Percentiles rank a stretch among this genome's conserved stretches.
Conservation (phyloP, 2,113 vertebrate species). For the Odontophorus gujanensis region DNA sequence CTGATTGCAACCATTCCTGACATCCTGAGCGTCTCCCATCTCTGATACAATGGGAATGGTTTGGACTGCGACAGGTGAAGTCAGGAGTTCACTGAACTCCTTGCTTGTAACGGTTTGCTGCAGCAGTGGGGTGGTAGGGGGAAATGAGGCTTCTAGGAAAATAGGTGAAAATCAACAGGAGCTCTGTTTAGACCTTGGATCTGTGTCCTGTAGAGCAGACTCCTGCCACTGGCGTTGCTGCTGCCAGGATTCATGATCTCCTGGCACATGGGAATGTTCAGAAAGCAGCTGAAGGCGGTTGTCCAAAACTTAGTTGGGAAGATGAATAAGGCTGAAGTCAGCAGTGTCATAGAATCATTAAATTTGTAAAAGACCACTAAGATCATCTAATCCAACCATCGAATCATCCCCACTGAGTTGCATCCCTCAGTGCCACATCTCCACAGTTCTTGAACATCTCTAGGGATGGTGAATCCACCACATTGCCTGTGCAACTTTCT, state of each 20-base stretch:
- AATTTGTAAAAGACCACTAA: too few relatives aligned
- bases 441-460: too few relatives aligned
- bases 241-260: background rate
- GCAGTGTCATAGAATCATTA: background rate
- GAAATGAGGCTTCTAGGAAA: background rate
- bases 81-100: background rate
- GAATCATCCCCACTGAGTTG: too few relatives aligned
- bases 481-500: too few relatives aligned
- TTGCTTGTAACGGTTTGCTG: background rate
- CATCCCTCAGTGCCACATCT: too few relatives aligned
- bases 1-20: background rate
- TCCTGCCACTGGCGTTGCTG: background rate
- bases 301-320: background rate
- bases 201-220: background rate
- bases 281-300: background rate
- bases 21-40: background rate
- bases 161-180: too few relatives aligned
- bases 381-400: too few relatives aligned
- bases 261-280: background rate
- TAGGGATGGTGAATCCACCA: too few relatives aligned
- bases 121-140: background rate
- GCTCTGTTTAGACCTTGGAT: fast-evolving
- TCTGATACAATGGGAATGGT: fast-evolving
- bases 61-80: fast-evolving
- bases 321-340: background rate